A percentile compares a stretch with the other conserved stretches of the same genome.
Conservation (phyloP, 2,113 vertebrate genomes). For the Bubalus kerabau region DNA sequence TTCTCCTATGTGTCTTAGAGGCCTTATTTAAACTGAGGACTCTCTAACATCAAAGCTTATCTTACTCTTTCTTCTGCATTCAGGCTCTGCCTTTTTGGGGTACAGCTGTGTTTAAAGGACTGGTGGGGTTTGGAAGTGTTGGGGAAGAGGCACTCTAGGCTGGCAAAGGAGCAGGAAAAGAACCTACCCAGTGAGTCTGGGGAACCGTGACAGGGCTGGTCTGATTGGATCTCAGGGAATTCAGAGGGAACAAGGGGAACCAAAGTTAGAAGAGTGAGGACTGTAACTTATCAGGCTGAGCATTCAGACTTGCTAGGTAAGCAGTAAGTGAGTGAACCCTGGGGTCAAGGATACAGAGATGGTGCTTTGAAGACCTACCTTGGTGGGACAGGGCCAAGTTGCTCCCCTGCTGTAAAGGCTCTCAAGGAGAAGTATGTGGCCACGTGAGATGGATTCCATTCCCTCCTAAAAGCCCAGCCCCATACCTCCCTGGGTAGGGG, state of each 20-base stretch:
- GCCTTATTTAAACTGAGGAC: not conserved
- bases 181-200: not conserved
- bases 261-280: not conserved
- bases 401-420: not conserved
- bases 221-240: not conserved
- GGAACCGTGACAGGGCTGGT: not conserved
- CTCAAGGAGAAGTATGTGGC: not conserved
- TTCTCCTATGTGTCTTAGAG: not conserved
- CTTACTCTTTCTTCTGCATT: not conserved
- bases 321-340: not conserved
- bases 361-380: not conserved
- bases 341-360: not conserved
- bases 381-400: not conserved
- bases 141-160: not conserved
- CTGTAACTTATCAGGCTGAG: not conserved
- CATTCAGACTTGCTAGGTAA: not conserved
- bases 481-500: not conserved
- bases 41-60: not conserved
- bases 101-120: not conserved
- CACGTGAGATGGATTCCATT: not conserved
- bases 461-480: not conserved
- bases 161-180: not conserved
- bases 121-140: not conserved
- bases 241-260: not conserved
- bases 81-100: not conserved